Conservation (phyloP, 2,888 invertebrate species). For the Tanypteryx hageni region DNA sequence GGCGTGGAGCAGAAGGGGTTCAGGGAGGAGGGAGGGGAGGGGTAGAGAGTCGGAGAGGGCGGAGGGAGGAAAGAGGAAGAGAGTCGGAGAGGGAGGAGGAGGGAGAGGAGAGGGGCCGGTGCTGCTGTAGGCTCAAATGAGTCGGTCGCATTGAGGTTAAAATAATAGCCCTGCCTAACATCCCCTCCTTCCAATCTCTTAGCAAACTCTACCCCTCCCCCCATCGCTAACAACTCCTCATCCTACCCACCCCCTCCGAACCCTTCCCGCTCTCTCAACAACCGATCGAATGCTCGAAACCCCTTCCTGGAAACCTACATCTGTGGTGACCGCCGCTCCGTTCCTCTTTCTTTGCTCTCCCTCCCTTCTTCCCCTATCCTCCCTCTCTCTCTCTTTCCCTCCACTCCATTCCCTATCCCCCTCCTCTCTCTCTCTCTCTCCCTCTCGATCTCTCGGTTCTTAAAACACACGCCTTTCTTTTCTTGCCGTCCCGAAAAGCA, state of each 20-base stretch:
- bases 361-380: slow-evolving; percentile 19
- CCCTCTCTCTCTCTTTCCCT: not conserved
- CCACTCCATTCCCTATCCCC: not conserved
- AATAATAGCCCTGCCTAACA: slow-evolving; percentile 42
- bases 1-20: not conserved
- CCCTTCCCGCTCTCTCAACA: not conserved
- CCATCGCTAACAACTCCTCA: slow-evolving; percentile 33
- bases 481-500: slow-evolving; percentile 54
- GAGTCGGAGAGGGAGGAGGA: not conserved
- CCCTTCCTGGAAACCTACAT: slow-evolving; percentile 47
- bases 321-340: slow-evolving; percentile 40
- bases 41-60: not conserved
- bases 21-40: not conserved
- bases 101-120: not conserved
- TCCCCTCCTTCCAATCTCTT: not conserved
- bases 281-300: not conserved
- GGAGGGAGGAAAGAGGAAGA: not conserved
- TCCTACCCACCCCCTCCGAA: not conserved
- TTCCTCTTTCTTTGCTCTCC: not conserved
- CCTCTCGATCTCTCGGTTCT: not conserved
- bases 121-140: slow-evolving; percentile 36
- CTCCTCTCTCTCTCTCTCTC: not conserved
- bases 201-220: not conserved
- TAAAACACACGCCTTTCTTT: slow-evolving; percentile 39
- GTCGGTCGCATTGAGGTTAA: slow-evolving; percentile 56